These are phyloP conservation scores for Lypha dubia DNA, from an alignment of 2,888 invertebrate genomes.

Conservation along the genomic window DNA sequence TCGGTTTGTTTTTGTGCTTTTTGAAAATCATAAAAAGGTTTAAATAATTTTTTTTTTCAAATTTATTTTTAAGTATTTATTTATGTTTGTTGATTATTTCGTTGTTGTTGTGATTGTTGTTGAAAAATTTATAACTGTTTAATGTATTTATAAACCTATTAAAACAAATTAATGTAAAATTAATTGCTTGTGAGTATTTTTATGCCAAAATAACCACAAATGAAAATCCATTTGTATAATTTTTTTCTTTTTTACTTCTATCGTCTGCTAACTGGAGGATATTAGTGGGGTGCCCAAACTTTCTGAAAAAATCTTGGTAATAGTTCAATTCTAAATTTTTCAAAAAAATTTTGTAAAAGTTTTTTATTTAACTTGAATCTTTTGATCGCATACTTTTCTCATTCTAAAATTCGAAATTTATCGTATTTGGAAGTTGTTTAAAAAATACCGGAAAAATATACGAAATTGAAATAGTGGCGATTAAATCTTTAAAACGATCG, in stretches of 20 bases:
- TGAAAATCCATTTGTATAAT: conserved; percentile 69
- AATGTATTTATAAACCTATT: conserved; percentile 72
- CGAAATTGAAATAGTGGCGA: too few relatives aligned
- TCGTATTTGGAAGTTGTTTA: too few relatives aligned
- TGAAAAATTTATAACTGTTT: conserved; percentile 67
- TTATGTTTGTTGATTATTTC: conserved; percentile 26
- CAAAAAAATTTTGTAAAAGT: too few relatives aligned
- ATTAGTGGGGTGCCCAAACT: conserved; percentile 7
- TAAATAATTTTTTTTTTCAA: not conserved
- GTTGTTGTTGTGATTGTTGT: conserved; percentile 31
- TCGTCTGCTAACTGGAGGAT: conserved; percentile 22
- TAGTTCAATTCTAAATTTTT: too few relatives aligned
- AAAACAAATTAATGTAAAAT: conserved; percentile 73
- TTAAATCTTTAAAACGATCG: too few relatives aligned
- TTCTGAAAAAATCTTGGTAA: too few relatives aligned
- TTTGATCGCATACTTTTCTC: too few relatives aligned
- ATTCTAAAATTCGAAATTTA: too few relatives aligned
- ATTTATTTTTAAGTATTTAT: conserved; percentile 36
- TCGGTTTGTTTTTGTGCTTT: not conserved
- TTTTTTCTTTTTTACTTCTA: conserved; percentile 11
- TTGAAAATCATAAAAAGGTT: conserved; percentile 27
- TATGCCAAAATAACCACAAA: conserved; percentile 71
- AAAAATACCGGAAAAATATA: too few relatives aligned
- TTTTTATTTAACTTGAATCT: not conserved
- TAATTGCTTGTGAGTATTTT: conserved; percentile 73